Conservation (phyloP, 1,140 invertebrate species). For the Platyscapa corneri region DNA sequence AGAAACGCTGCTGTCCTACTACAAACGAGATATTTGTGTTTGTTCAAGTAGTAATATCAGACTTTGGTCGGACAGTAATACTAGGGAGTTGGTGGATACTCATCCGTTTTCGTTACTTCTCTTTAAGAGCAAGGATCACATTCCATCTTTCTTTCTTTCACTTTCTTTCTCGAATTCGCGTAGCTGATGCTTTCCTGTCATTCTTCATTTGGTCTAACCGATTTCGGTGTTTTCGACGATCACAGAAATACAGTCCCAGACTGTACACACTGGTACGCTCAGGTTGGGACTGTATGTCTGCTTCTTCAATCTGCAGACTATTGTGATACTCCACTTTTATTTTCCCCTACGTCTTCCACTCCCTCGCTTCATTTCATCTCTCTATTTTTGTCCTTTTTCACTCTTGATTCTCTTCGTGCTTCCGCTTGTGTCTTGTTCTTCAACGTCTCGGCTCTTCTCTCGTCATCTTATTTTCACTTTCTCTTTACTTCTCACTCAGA, state of each 20-base stretch:
- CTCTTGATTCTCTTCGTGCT: neutral
- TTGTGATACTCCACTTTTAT: slow-evolving; percentile 66
- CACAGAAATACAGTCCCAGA: neutral
- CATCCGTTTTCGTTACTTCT: neutral
- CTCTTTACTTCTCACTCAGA: neutral
- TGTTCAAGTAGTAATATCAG: slow-evolving; percentile 65
- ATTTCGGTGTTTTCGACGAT: neutral
- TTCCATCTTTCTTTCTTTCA: neutral
- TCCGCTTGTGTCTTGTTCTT: slow-evolving; percentile 1
- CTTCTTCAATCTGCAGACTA: slow-evolving; percentile 66
- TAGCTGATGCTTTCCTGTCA: neutral
- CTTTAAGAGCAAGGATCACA: neutral
- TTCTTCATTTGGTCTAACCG: neutral
- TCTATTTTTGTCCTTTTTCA: neutral
- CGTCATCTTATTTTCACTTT: neutral
- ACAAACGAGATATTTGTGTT: slow-evolving; percentile 65
- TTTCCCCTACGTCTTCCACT: slow-evolving; percentile 11
- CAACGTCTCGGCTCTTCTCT: neutral
- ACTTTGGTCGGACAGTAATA: slow-evolving; percentile 55
- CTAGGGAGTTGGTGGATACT: neutral
- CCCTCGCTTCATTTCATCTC: slow-evolving; percentile 11
- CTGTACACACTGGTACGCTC: neutral
- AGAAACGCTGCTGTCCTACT: slow-evolving; percentile 7
- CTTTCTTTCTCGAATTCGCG: neutral
- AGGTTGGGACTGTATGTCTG: slow-evolving; percentile 60